These are phyloP conservation scores for Hystrix cristata DNA, from an alignment of 2,113 vertebrate species.

Conservation along the genomic window DNA sequence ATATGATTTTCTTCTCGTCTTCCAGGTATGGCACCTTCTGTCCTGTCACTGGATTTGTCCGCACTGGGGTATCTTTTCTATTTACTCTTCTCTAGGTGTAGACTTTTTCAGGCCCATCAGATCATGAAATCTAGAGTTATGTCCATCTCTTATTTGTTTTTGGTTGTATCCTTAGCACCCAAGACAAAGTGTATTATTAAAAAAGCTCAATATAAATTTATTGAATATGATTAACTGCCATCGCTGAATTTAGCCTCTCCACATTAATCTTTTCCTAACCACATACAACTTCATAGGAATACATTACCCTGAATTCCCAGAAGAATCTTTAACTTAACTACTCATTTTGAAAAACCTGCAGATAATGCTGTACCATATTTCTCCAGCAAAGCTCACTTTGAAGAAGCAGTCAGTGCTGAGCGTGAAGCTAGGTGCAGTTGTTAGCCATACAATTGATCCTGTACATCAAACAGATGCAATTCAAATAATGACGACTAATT, in stretches of 20 bases:
- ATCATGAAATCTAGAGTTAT: neutral
- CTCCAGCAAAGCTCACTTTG: neutral
- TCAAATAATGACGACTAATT: constrained; percentile 32
- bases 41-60: neutral
- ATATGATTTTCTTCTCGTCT: neutral
- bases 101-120: neutral
- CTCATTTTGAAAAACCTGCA: neutral
- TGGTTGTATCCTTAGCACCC: neutral
- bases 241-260: neutral
- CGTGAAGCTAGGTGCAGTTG: neutral
- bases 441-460: neutral
- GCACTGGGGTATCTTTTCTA: neutral
- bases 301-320: neutral
- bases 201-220: constrained; percentile 21
- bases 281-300: constrained; percentile 20
- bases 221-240: neutral
- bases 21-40: neutral
- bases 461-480: neutral
- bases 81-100: neutral
- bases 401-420: neutral
- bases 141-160: neutral
- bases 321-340: constrained; percentile 21
- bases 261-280: constrained; percentile 30
- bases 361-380: neutral
- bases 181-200: neutral